These are phyloP conservation scores for Silurus asotus DNA, from an alignment of 2,113 vertebrate genomes.

Conservation along the genomic window DNA sequence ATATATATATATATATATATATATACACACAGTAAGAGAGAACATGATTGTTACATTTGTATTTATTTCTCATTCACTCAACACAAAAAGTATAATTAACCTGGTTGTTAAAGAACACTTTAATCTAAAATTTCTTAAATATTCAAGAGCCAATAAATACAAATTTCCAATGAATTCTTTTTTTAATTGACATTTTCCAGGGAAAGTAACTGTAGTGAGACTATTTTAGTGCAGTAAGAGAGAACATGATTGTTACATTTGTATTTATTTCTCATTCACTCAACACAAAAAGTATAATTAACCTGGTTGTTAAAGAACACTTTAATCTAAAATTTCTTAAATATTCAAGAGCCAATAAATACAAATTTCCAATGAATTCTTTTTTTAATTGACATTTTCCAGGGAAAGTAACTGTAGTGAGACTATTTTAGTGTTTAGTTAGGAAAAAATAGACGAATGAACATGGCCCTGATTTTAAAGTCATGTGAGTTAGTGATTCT, in stretches of 20 bases:
- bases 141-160: neutral
- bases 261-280: neutral
- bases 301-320: neutral
- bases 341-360: neutral
- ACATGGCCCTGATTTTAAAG: neutral
- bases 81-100: neutral
- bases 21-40: neutral
- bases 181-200: neutral
- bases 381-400: neutral
- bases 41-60: neutral
- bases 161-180: neutral
- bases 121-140: neutral
- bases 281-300: neutral
- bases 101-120: neutral
- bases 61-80: neutral
- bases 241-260: neutral
- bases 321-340: neutral
- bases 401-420: neutral
- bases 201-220: neutral
- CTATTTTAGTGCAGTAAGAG: neutral
- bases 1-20: too few species aligned
- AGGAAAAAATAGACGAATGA: neutral
- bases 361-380: neutral
- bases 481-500: neutral
- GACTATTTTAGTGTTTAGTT: neutral